phyloP scores from a whole-genome alignment of 2,797 vertebrate species.

The Protonibea diacanthus region DNA sequence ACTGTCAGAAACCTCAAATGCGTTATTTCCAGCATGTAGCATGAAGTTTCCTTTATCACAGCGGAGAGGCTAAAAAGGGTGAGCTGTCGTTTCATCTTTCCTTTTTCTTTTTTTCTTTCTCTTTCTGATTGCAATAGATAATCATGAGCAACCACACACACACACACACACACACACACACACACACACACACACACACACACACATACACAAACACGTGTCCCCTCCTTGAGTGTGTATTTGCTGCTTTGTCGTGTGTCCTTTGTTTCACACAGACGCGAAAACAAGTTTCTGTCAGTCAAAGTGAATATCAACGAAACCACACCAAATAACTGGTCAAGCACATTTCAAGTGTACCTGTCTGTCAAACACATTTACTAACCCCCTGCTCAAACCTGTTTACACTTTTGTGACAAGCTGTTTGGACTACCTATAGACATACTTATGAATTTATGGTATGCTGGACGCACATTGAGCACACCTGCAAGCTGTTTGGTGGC shows the following conservation, averaged over 20 bases:
- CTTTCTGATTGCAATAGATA: not conserved
- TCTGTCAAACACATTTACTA: not conserved
- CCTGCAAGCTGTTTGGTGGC: not conserved
- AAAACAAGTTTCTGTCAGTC: conserved; percentile 10
- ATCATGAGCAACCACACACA: not conserved
- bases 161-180: conserved; percentile 43
- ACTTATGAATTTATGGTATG: not conserved
- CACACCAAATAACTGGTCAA: not conserved
- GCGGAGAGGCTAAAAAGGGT: accelerated
- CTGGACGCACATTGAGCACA: not conserved
- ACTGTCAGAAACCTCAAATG: conserved; percentile 36
- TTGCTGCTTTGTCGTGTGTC: conserved; percentile 26
- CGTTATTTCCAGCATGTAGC: conserved; percentile 53
- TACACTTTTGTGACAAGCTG: not conserved
- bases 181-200: conserved; percentile 16
- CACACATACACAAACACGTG: conserved; percentile 42
- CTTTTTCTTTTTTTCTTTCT: not conserved
- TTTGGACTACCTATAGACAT: not conserved
- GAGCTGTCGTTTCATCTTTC: not conserved
- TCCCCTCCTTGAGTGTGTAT: not conserved
- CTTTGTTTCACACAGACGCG: conserved; percentile 41
- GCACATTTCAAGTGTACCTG: not conserved
- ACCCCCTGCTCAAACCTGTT: not conserved
- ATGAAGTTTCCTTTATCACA: conserved; percentile 42
- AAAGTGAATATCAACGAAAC: conserved; percentile 8